Conservation (phyloP, 2,797 vertebrate genomes). For the Myoxocephalus aenaeus region DNA sequence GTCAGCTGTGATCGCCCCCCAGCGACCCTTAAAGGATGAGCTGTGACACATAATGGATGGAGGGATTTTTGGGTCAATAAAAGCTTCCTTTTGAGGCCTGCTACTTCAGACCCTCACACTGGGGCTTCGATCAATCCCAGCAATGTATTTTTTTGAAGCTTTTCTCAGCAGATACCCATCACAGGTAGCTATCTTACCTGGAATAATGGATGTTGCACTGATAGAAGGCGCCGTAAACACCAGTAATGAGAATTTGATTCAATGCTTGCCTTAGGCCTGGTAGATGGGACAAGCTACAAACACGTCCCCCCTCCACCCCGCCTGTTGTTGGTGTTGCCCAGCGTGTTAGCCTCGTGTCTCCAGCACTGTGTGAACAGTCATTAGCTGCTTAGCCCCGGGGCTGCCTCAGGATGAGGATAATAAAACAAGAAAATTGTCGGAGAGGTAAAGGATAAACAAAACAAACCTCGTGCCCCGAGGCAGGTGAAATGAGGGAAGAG, state of each 20-base stretch:
- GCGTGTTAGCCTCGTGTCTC: not conserved
- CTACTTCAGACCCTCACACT: not conserved
- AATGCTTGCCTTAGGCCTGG: conserved; percentile 5
- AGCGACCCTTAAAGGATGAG: not conserved
- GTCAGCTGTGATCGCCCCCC: not conserved
- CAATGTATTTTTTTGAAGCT: not conserved
- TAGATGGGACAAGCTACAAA: conserved; percentile 12
- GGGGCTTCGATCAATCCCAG: not conserved
- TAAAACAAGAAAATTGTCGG: conserved; percentile 6
- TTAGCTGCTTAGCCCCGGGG: conserved; percentile 26
- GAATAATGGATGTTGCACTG: conserved; percentile 3
- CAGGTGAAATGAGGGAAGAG: not conserved
- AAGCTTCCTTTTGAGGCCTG: not conserved
- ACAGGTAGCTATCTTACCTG: conserved; percentile 4
- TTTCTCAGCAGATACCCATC: not conserved
- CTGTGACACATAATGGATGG: not conserved
- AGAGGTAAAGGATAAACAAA: not conserved
- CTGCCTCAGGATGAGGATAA: conserved; percentile 19
- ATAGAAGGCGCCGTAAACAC: not conserved
- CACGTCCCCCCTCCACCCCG: not conserved
- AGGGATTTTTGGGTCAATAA: conserved; percentile 9
- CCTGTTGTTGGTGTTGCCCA: not conserved
- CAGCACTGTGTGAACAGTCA: conserved; percentile 7
- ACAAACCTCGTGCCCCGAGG: not conserved
- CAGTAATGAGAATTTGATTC: conserved; percentile 28